Percentiles rank a stretch among this genome's conserved stretches.
Conservation (phyloP, 2,797 vertebrate species). For the Heliangelus exortis region DNA sequence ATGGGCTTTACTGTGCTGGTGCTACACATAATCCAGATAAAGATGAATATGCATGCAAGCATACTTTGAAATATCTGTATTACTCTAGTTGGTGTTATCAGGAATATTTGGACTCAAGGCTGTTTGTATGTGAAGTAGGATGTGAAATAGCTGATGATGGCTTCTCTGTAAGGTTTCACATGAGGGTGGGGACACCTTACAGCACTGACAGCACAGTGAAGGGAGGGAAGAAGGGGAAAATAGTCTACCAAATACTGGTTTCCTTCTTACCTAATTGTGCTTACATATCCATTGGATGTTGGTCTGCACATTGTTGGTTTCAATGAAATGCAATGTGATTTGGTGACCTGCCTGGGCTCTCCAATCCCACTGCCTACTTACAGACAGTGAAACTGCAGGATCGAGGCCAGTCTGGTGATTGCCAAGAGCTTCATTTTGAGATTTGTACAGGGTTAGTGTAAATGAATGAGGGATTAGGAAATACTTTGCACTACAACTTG, state of each 20-base stretch:
- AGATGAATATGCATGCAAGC: not conserved
- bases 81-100: not conserved
- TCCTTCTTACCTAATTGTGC: fast-evolving
- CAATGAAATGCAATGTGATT: fast-evolving
- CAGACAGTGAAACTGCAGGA: not conserved
- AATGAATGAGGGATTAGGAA: not conserved
- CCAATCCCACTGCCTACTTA: fast-evolving
- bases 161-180: not conserved
- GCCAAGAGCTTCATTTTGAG: not conserved
- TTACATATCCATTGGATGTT: fast-evolving
- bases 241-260: fast-evolving
- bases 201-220: fast-evolving
- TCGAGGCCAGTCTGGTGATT: fast-evolving
- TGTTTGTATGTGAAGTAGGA: not conserved
- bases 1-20: not conserved
- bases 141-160: not conserved
- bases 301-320: fast-evolving
- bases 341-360: not conserved
- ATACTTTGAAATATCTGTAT: not conserved
- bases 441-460: fast-evolving
- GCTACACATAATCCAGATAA: not conserved
- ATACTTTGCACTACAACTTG: fast-evolving
- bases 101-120: fast-evolving
- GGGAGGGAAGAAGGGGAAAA: not conserved
- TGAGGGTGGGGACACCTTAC: not conserved